phyloP scores from a whole-genome alignment of 1,140 invertebrate species.

The Sminthurinus signatus region DNA sequence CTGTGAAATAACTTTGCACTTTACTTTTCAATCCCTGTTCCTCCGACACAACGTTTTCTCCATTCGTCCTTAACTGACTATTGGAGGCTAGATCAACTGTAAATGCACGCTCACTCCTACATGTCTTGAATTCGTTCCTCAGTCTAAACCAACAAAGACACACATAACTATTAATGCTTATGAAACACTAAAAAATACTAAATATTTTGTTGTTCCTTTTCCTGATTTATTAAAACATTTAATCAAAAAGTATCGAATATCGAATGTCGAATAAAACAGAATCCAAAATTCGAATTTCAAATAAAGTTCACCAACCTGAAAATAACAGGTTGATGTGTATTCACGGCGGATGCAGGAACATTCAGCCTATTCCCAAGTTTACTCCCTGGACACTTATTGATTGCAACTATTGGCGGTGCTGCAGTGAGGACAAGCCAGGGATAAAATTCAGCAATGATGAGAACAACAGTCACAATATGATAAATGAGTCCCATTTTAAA shows the following conservation, averaged over 20 bases:
- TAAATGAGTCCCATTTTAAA: background rate
- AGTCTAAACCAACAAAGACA: background rate
- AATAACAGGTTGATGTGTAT: background rate
- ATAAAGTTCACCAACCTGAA: background rate
- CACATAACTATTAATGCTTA: background rate
- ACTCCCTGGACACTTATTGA: constrained; percentile 4
- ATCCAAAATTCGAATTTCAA: background rate
- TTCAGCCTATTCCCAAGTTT: background rate
- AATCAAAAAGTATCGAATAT: background rate
- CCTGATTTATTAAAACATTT: background rate
- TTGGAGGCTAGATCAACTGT: background rate
- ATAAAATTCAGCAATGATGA: constrained; percentile 6
- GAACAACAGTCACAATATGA: background rate
- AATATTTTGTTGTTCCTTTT: background rate
- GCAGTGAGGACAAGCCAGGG: constrained; percentile 1
- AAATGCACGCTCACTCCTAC: background rate
- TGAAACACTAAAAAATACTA: background rate
- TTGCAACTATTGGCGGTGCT: background rate
- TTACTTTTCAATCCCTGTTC: background rate
- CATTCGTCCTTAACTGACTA: too few relatives aligned
- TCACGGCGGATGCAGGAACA: background rate
- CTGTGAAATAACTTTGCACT: constrained; percentile 1
- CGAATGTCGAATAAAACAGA: background rate
- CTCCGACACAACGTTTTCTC: background rate
- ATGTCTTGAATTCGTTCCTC: constrained; percentile 5